Percentiles rank a stretch among this genome's conserved stretches.
Conservation (phyloP, 2,888 invertebrate species). For the Sarcophaga variegata region DNA sequence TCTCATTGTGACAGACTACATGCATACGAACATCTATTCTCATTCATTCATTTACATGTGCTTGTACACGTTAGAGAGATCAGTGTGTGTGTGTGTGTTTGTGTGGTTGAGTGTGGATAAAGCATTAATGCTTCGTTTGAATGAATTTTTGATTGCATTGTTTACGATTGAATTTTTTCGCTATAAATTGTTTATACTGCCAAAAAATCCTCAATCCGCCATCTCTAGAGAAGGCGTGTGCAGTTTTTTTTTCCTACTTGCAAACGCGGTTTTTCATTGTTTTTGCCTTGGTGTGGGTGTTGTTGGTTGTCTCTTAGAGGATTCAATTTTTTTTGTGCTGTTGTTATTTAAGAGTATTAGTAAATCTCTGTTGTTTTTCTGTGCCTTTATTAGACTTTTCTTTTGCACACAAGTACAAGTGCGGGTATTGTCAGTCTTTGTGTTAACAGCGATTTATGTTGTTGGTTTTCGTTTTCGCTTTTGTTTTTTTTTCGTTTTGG, state of each 20-base stretch:
- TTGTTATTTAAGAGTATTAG: conserved; percentile 24
- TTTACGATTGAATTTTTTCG: conserved; percentile 81
- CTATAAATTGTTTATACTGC: conserved; percentile 77
- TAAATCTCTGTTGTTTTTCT: conserved; percentile 52
- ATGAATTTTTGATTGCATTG: conserved; percentile 82
- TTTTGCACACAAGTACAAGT: conserved; percentile 63
- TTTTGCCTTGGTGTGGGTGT: conserved; percentile 23
- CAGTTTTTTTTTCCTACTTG: conserved; percentile 44
- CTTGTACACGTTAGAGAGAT: too few species aligned
- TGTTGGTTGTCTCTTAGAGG: conserved; percentile 52
- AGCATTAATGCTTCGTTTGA: conserved; percentile 82
- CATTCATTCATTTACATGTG: conserved; percentile 3
- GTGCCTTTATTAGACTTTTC: conserved; percentile 70
- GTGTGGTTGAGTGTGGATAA: conserved; percentile 55
- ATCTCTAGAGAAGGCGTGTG: conserved; percentile 64
- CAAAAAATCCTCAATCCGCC: conserved; percentile 71
- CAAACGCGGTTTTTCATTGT: conserved; percentile 14
- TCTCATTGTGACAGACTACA: not conserved
- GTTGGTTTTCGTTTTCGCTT: conserved; percentile 52
- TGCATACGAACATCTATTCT: not conserved
- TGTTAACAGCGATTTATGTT: conserved; percentile 69
- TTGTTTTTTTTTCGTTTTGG: conserved; percentile 12
- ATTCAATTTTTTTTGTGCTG: conserved; percentile 32
- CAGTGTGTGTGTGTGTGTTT: not conserved
- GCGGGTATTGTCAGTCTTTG: conserved; percentile 49